These are phyloP conservation scores for Chroicocephalus ridibundus DNA, from an alignment of 2,113 vertebrate species.

Conservation along the genomic window DNA sequence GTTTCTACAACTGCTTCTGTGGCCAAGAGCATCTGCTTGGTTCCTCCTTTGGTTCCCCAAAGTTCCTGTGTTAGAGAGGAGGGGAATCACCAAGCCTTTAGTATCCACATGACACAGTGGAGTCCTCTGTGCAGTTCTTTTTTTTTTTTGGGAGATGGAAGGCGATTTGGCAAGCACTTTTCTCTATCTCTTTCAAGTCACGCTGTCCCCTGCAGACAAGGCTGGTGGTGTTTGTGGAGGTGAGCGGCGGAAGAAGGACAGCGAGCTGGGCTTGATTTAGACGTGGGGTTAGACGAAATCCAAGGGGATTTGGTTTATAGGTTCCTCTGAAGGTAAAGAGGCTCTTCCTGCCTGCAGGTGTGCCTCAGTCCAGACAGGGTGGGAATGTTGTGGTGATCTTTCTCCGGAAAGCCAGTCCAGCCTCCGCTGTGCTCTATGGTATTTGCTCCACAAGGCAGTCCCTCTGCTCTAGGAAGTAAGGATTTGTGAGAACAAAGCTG, in stretches of 20 bases:
- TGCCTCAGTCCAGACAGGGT: neutral
- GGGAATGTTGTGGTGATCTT: neutral
- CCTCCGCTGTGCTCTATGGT: neutral
- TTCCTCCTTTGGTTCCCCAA: neutral
- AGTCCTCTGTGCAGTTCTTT: neutral
- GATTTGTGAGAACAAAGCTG: neutral
- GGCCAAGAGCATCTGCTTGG: neutral
- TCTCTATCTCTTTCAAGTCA: neutral
- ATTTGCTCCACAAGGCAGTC: neutral
- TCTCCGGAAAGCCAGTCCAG: neutral
- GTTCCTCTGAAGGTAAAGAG: neutral
- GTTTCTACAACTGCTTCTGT: neutral
- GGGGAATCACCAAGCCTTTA: neutral
- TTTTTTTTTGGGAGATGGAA: neutral
- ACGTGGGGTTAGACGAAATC: neutral
- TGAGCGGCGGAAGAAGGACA: neutral
- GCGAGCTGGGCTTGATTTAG: neutral
- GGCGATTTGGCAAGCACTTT: neutral
- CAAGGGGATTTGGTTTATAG: neutral
- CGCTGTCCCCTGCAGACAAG: no score
- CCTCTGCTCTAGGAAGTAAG: neutral
- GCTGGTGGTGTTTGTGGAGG: neutral
- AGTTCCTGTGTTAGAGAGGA: neutral
- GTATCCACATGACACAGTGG: neutral
- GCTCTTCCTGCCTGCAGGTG: neutral